phyloP scores from a whole-genome alignment of 1,140 invertebrate genomes.

The Microplitis mediator region DNA sequence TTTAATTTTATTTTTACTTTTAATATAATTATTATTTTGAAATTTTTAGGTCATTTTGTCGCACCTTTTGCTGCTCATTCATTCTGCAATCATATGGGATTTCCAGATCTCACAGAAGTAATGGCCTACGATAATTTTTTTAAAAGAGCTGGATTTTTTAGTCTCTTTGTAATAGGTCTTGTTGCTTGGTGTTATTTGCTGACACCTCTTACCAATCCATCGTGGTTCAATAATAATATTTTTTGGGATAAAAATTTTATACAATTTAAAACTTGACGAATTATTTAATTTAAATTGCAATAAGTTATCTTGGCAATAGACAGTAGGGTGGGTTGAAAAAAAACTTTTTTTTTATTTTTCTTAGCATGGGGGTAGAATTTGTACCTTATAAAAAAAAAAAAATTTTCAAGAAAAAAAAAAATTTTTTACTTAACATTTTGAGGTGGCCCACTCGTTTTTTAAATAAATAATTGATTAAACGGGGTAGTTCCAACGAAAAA shows the following conservation, averaged over 20 bases:
- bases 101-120: constrained; percentile 86
- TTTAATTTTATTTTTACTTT: not conserved
- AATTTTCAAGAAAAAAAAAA: no score
- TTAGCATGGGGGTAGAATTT: no score
- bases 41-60: constrained; percentile 77
- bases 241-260: constrained; percentile 61
- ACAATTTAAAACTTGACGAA: constrained; percentile 30
- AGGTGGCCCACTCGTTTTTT: no score
- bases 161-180: constrained; percentile 77
- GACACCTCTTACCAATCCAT: constrained; percentile 78
- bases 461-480: no score
- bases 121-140: constrained; percentile 68
- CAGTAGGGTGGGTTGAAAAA: no score
- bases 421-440: no score
- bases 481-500: no score
- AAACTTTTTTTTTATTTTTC: no score
- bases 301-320: not conserved
- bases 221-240: constrained; percentile 75
- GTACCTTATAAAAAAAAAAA: no score
- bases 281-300: not conserved
- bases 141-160: constrained; percentile 68
- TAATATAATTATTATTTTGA: constrained; percentile 10
- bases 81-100: constrained; percentile 96
- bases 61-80: constrained; percentile 89
- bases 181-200: constrained; percentile 79